Evolutionary conservation across 2,888 invertebrate genomes (phyloP).

Genomic region (Tenthredo mesomela): DNA sequence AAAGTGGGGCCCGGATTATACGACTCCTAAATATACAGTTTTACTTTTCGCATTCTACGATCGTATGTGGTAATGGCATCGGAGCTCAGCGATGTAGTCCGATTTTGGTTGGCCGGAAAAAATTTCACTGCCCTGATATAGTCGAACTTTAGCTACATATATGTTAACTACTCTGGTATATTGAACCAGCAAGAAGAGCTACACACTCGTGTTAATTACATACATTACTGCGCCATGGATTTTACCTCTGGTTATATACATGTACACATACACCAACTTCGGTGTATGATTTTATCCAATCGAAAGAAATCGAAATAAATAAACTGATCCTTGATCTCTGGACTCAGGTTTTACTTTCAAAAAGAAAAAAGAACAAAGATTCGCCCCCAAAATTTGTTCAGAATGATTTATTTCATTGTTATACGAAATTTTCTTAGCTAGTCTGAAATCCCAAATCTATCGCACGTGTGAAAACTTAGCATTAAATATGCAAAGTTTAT

Average conservation of each 20-base stretch:
- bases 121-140: constrained; percentile 24
- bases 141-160: constrained; percentile 1
- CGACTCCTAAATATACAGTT: constrained; percentile 10
- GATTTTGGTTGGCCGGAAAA: constrained; percentile 35
- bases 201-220: constrained; percentile 24
- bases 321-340: constrained; percentile 5
- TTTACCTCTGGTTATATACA: neutral
- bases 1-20: constrained; percentile 16
- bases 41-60: constrained; percentile 40
- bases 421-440: neutral
- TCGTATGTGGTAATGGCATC: neutral
- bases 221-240: constrained; percentile 1
- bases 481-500: neutral
- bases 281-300: neutral
- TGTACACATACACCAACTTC: neutral
- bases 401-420: neutral
- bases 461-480: neutral
- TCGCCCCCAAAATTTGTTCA: neutral
- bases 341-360: neutral
- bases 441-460: too few relatives aligned
- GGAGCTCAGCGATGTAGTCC: neutral
- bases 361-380: neutral
- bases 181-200: neutral
- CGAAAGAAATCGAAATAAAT: neutral
- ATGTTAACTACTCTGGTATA: neutral